Evolutionary conservation across 2,797 vertebrate genomes (phyloP).

Genomic region (Phaenicophaeus curvirostris): DNA sequence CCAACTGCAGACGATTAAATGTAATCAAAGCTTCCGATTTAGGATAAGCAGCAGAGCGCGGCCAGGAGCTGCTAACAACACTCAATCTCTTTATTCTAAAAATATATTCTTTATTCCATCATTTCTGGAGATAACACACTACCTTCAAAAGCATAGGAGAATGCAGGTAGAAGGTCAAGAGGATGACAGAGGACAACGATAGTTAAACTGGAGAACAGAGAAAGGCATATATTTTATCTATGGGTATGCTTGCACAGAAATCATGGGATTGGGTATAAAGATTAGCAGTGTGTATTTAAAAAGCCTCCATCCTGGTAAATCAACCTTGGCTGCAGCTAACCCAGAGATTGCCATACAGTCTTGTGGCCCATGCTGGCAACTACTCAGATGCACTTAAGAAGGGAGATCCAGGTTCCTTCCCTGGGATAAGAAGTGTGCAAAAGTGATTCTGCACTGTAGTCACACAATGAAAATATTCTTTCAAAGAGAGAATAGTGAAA

Average conservation of each 20-base stretch:
- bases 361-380: background rate
- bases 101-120: background rate
- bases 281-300: background rate
- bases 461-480: background rate
- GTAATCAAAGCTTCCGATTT: background rate
- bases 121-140: background rate
- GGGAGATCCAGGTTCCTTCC: background rate
- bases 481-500: background rate
- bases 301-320: background rate
- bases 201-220: background rate
- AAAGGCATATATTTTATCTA: background rate
- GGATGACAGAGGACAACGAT: background rate
- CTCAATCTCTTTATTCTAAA: background rate
- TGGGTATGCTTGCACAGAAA: background rate
- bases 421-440: fast-evolving
- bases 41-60: background rate
- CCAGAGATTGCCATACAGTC: background rate
- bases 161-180: background rate
- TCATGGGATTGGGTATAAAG: background rate
- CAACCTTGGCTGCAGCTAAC: background rate
- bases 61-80: background rate
- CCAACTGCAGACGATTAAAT: background rate
- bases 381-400: background rate
- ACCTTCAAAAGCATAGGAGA: background rate
- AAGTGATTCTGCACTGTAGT: background rate